These are phyloP conservation scores for Cosmopolites sordidus DNA, from an alignment of 2,888 invertebrate species.

Conservation along the genomic window DNA sequence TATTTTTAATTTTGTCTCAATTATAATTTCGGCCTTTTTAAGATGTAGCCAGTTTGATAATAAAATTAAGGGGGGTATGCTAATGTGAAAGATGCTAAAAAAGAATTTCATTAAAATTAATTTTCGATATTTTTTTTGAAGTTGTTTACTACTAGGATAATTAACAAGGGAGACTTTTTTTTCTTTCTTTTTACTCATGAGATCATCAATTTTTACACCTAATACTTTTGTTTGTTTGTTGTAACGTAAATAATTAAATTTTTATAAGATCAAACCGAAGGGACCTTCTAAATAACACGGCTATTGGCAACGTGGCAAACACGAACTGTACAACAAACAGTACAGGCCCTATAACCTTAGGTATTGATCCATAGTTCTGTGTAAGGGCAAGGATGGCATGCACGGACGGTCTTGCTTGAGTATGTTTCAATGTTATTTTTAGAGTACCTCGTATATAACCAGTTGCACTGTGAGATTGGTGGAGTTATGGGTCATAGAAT, in stretches of 20 bases:
- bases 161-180: not conserved
- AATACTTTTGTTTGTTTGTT: too few species aligned
- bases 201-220: too few species aligned
- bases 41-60: not conserved
- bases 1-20: not conserved
- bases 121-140: conserved; percentile 2
- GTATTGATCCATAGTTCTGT: conserved; percentile 40
- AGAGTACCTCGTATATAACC: conserved; percentile 3
- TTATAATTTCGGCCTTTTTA: not conserved
- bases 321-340: conserved; percentile 30
- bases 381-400: conserved; percentile 22
- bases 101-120: conserved; percentile 1
- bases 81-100: not conserved
- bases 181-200: too few species aligned
- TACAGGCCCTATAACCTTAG: conserved; percentile 40
- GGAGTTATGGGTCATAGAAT: not conserved
- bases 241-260: too few species aligned
- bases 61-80: not conserved
- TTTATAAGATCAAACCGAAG: too few species aligned
- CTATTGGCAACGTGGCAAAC: conserved; percentile 26
- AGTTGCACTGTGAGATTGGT: not conserved
- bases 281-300: conserved; percentile 13
- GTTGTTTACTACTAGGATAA: not conserved
- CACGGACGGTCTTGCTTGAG: conserved; percentile 12
- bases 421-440: conserved; percentile 1